These are phyloP conservation scores for Crossocerus cetratus DNA, from an alignment of 2,888 invertebrate species.

Conservation along the genomic window DNA sequence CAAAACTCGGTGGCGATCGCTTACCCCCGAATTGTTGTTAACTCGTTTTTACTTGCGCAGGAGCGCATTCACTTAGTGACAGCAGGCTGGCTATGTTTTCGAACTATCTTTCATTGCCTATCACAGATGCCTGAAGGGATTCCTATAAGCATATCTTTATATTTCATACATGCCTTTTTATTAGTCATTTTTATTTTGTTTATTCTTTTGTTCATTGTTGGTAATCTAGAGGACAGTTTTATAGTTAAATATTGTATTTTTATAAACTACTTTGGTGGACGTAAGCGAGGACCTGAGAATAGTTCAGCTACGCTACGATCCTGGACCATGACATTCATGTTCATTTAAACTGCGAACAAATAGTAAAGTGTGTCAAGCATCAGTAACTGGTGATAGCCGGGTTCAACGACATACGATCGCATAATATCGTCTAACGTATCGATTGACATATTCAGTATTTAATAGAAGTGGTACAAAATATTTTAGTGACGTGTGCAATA, in stretches of 20 bases:
- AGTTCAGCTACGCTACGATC: background rate
- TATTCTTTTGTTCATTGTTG: background rate
- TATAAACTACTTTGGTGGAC: slow-evolving; percentile 2
- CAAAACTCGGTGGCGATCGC: slow-evolving; percentile 11
- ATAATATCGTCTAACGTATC: slow-evolving; percentile 1
- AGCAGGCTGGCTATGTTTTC: background rate
- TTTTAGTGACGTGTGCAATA: too few relatives aligned
- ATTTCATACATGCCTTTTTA: background rate
- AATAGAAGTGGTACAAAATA: too few relatives aligned
- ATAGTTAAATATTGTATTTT: background rate
- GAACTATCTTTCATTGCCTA: background rate
- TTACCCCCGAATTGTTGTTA: slow-evolving; percentile 10
- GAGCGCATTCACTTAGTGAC: slow-evolving; percentile 1
- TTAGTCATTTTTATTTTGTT: background rate
- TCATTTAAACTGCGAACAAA: background rate
- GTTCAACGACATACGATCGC: background rate
- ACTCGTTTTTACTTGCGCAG: background rate
- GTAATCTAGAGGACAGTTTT: background rate
- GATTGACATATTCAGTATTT: background rate
- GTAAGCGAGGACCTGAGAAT: background rate
- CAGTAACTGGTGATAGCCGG: too few relatives aligned
- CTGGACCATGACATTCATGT: slow-evolving; percentile 4
- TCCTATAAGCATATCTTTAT: background rate
- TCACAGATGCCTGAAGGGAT: background rate
- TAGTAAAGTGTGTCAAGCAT: too few relatives aligned